phyloP scores from a whole-genome alignment of 2,888 invertebrate species.

The Nymphalis polychloros region DNA sequence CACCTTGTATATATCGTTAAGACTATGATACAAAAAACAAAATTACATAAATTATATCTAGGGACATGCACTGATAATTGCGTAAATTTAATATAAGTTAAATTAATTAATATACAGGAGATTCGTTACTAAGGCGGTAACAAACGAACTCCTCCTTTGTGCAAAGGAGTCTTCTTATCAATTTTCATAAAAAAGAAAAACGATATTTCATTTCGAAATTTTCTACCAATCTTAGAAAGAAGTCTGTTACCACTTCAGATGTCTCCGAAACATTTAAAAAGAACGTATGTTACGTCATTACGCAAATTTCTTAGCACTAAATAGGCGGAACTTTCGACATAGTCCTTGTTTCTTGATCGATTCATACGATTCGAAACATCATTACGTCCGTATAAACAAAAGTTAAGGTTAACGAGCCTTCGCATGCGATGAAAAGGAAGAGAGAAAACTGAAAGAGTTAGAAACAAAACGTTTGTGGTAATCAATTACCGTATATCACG shows the following conservation, averaged over 20 bases:
- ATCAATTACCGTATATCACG: too few species aligned
- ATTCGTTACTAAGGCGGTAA: conserved; percentile 15
- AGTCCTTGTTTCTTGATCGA: conserved; percentile 53
- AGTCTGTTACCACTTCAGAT: conserved; percentile 15
- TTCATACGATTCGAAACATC: conserved; percentile 29
- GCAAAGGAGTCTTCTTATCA: too few species aligned
- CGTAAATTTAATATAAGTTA: background rate
- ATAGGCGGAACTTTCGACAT: conserved; percentile 76
- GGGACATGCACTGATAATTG: conserved; percentile 2
- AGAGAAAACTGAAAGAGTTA: background rate
- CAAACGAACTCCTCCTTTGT: conserved; percentile 1
- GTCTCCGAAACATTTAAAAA: background rate
- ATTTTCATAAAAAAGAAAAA: too few species aligned
- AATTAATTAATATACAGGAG: conserved; percentile 10
- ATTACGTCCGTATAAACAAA: conserved; percentile 23
- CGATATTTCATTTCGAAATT: too few species aligned
- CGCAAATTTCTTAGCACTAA: conserved; percentile 54
- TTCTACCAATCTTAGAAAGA: background rate
- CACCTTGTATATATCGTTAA: conserved; percentile 2
- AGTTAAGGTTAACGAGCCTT: background rate
- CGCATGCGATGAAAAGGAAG: background rate
- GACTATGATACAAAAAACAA: background rate
- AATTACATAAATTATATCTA: background rate
- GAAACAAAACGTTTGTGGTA: background rate
- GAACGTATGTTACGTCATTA: conserved; percentile 14